Conservation (phyloP, 2,797 vertebrate genomes). For the Catamblyrhynchus diadema region DNA sequence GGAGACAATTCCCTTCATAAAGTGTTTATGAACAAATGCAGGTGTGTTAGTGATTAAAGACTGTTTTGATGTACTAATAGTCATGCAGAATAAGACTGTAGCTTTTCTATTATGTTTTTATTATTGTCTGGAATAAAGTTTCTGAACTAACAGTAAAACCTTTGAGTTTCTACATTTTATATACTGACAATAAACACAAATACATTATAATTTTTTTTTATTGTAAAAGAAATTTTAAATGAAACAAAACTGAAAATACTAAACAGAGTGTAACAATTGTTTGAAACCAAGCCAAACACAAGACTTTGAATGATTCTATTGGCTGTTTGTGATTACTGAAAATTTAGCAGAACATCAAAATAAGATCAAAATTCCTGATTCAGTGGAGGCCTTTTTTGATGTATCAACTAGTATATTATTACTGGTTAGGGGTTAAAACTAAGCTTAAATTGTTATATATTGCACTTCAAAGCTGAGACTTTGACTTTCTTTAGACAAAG, state of each 20-base stretch:
- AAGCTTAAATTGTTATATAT: slow-evolving; percentile 64
- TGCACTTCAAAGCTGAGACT: slow-evolving; percentile 22
- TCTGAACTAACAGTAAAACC: not conserved
- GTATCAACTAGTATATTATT: slow-evolving; percentile 4
- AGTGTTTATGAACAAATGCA: not conserved
- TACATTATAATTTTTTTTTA: not conserved
- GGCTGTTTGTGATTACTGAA: not conserved
- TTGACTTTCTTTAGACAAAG: slow-evolving; percentile 42
- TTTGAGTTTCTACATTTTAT: not conserved
- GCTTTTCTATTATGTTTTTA: not conserved
- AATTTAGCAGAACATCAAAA: slow-evolving; percentile 17
- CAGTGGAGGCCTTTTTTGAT: slow-evolving; percentile 10
- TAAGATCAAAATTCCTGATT: slow-evolving; percentile 21
- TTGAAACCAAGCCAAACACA: not conserved
- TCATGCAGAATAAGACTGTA: not conserved
- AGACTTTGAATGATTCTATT: not conserved
- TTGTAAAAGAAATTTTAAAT: not conserved
- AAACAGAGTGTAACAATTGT: not conserved
- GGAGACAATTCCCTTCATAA: not conserved
- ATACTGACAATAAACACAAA: not conserved
- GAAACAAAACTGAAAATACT: not conserved
- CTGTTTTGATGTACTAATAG: not conserved
- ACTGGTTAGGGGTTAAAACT: slow-evolving; percentile 50
- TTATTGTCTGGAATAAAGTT: not conserved
- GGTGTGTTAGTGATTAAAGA: not conserved